A percentile compares a stretch with the other conserved stretches of the same genome.
Conservation (phyloP, 2,113 vertebrate species). For the Festucalex cinctus region DNA sequence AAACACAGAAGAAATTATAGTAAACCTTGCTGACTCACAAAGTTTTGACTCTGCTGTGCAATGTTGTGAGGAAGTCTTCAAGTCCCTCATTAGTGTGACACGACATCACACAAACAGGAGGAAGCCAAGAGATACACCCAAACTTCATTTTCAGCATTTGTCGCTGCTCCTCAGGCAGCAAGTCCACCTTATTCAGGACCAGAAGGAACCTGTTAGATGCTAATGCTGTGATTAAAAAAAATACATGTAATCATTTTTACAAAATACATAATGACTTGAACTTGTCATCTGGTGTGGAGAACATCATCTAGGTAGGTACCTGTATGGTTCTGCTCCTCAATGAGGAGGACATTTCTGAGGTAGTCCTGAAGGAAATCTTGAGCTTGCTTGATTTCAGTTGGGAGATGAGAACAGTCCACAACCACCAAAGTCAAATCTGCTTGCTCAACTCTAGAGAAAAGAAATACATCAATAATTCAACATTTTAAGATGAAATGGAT, state of each 20-base stretch:
- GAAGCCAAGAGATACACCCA: slow-evolving; percentile 30
- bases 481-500: background rate
- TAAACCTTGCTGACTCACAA: slow-evolving; percentile 45
- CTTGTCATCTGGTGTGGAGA: background rate
- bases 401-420: slow-evolving; percentile 50
- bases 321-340: slow-evolving; percentile 18
- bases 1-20: background rate
- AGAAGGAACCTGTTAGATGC: slow-evolving; percentile 41
- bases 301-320: slow-evolving; percentile 18
- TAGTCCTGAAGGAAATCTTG: slow-evolving; percentile 40
- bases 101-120: slow-evolving; percentile 53
- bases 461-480: background rate
- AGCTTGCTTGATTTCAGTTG: slow-evolving; percentile 26
- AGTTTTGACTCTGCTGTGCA: slow-evolving; percentile 44
- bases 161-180: slow-evolving; percentile 42
- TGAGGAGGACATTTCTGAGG: slow-evolving; percentile 38
- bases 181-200: slow-evolving; percentile 62
- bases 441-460: slow-evolving; percentile 54
- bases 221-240: background rate
- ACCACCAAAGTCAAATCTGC: slow-evolving; percentile 67
- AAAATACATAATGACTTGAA: background rate
- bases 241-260: background rate
- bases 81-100: slow-evolving; percentile 57
- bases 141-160: slow-evolving; percentile 40
- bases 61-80: slow-evolving; percentile 46